Percentiles rank a stretch among this genome's conserved stretches.
phyloP scores from a whole-genome alignment of 2,113 vertebrate genomes.

The Otus sunia region DNA sequence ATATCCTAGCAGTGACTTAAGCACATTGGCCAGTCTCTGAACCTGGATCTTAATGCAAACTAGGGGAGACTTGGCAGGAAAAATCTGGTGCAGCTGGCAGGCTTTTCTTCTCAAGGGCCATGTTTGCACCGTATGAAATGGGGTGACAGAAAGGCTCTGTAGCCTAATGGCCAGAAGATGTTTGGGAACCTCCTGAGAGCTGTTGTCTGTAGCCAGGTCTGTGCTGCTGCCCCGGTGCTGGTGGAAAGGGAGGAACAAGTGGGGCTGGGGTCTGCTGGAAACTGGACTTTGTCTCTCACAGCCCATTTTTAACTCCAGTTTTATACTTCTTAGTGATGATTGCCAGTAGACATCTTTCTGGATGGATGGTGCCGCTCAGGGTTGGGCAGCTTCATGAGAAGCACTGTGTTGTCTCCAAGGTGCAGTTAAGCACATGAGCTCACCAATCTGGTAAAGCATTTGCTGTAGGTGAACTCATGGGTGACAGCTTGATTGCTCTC shows the following conservation, averaged over 20 bases:
- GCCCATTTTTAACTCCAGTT: background rate
- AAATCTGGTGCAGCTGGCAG: background rate
- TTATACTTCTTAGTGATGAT: background rate
- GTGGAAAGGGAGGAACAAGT: background rate
- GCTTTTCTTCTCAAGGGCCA: background rate
- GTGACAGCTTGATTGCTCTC: background rate
- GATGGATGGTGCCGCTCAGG: background rate
- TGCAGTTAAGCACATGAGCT: background rate
- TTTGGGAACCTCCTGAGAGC: background rate
- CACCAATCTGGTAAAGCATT: background rate
- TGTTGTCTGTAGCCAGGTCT: fast-evolving
- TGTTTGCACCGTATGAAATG: background rate
- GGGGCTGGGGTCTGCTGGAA: background rate
- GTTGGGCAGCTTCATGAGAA: background rate
- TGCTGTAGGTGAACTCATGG: background rate
- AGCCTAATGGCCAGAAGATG: background rate
- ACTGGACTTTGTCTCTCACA: background rate
- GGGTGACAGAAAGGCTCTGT: background rate
- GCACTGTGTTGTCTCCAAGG: background rate
- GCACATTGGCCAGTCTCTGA: background rate
- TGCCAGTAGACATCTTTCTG: background rate
- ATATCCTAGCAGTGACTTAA: background rate
- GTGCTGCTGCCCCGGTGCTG: background rate
- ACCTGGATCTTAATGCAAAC: background rate
- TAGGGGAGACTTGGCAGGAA: background rate